Percentiles rank a stretch among this genome's conserved stretches.
These are phyloP conservation scores for Aphaenogaster floridana DNA, from an alignment of 1,140 invertebrate species.

Conservation along the genomic window DNA sequence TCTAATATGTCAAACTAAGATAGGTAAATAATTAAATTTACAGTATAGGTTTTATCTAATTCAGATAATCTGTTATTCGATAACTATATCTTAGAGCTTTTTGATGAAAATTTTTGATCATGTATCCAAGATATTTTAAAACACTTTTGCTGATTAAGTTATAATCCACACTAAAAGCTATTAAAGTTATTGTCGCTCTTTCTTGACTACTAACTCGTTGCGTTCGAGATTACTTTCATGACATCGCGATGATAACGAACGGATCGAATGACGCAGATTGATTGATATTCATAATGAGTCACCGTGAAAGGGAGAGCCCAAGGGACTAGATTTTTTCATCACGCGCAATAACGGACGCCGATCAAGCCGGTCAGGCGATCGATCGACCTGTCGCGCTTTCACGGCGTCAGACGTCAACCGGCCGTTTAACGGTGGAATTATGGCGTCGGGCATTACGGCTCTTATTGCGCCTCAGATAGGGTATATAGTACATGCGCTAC, in stretches of 20 bases:
- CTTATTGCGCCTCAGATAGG: conserved; percentile 31
- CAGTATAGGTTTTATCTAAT: not conserved
- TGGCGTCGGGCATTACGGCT: conserved; percentile 34
- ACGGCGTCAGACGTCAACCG: conserved; percentile 17
- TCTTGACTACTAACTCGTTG: conserved; percentile 17
- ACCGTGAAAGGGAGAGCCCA: conserved; percentile 45
- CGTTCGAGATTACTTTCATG: conserved; percentile 37
- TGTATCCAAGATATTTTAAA: not conserved
- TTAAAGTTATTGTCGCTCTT: not conserved
- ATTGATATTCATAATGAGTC: conserved; percentile 65
- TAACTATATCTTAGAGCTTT: not conserved
- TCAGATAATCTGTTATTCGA: not conserved
- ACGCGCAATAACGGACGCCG: conserved; percentile 47
- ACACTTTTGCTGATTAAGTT: not conserved
- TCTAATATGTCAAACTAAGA: not conserved
- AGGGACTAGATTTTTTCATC: conserved; percentile 59
- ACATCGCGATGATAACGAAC: conserved; percentile 14
- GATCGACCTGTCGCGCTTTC: conserved; percentile 52
- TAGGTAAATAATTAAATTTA: not conserved
- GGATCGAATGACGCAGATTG: conserved; percentile 52
- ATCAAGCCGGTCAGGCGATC: conserved; percentile 35
- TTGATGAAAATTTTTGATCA: not conserved
- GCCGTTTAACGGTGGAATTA: conserved; percentile 44
- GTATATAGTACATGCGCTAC: conserved; percentile 19
- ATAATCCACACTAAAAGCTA: not conserved